Conservation (phyloP, 2,797 vertebrate species). For the Acrossocheilus fasciatus region DNA sequence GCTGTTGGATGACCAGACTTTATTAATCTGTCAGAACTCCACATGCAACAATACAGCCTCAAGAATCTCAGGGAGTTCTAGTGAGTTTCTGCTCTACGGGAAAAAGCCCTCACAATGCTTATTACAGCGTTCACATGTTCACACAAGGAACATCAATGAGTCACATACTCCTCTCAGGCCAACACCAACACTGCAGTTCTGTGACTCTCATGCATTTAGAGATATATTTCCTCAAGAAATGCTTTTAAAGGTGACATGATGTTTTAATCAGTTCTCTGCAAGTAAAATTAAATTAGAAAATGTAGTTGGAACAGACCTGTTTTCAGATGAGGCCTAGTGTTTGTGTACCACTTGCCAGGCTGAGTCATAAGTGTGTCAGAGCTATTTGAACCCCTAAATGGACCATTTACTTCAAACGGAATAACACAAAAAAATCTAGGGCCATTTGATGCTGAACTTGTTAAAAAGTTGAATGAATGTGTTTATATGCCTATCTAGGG, state of each 20-base stretch:
- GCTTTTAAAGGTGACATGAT: slow-evolving; percentile 44
- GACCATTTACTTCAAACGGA: neutral
- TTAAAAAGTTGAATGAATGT: neutral
- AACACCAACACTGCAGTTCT: slow-evolving; percentile 59
- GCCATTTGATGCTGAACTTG: neutral
- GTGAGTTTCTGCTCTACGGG: neutral
- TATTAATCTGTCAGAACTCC: slow-evolving; percentile 47
- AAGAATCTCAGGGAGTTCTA: slow-evolving; percentile 37
- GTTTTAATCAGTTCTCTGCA: slow-evolving; percentile 51
- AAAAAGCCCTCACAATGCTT: slow-evolving; percentile 11
- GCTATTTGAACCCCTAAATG: neutral
- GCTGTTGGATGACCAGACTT: slow-evolving; percentile 31
- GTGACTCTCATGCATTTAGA: slow-evolving; percentile 41
- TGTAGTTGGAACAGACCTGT: neutral
- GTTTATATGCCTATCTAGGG: slow-evolving; percentile 20
- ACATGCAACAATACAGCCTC: slow-evolving; percentile 18
- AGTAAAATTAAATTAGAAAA: slow-evolving; percentile 52
- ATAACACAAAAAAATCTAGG: neutral
- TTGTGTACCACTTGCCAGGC: slow-evolving; percentile 2
- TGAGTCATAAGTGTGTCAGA: slow-evolving; percentile 16
- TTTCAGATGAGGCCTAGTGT: slow-evolving; percentile 33
- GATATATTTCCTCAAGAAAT: slow-evolving; percentile 42
- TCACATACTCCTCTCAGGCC: slow-evolving; percentile 24
- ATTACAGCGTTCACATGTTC: slow-evolving; percentile 14
- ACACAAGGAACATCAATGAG: slow-evolving; percentile 6